These are phyloP conservation scores for Distichodus sexfasciatus DNA, from an alignment of 2,797 vertebrate species.

Conservation along the genomic window DNA sequence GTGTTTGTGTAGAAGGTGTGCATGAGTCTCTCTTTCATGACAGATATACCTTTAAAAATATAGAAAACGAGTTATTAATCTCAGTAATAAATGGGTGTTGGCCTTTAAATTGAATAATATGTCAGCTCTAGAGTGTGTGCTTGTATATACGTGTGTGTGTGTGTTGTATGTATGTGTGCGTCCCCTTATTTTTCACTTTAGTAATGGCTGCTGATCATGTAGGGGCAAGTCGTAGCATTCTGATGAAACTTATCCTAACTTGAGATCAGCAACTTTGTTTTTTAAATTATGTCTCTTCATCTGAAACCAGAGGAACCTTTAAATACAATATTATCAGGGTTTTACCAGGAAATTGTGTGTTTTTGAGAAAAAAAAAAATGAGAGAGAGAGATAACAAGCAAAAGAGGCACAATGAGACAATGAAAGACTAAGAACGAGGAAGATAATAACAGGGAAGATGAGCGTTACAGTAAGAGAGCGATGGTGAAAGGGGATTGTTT, in stretches of 20 bases:
- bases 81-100: too few relatives aligned
- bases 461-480: neutral
- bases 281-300: too few relatives aligned
- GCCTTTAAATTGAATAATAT: too few relatives aligned
- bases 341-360: neutral
- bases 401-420: neutral
- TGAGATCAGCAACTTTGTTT: neutral
- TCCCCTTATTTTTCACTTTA: slow-evolving; percentile 15
- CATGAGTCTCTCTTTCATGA: neutral
- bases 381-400: neutral
- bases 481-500: too few relatives aligned
- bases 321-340: neutral
- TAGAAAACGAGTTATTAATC: too few relatives aligned
- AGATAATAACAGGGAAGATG: slow-evolving; percentile 14
- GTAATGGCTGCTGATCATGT: slow-evolving; percentile 31
- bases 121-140: too few relatives aligned
- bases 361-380: neutral
- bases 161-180: slow-evolving; percentile 12
- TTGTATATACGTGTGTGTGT: neutral
- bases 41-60: neutral
- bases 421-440: neutral
- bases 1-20: neutral
- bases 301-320: too few relatives aligned
- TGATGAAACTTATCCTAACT: slow-evolving; percentile 10
- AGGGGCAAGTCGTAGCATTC: slow-evolving; percentile 39